Conservation (phyloP, 2,113 vertebrate genomes). For the Scalopus aquaticus region DNA sequence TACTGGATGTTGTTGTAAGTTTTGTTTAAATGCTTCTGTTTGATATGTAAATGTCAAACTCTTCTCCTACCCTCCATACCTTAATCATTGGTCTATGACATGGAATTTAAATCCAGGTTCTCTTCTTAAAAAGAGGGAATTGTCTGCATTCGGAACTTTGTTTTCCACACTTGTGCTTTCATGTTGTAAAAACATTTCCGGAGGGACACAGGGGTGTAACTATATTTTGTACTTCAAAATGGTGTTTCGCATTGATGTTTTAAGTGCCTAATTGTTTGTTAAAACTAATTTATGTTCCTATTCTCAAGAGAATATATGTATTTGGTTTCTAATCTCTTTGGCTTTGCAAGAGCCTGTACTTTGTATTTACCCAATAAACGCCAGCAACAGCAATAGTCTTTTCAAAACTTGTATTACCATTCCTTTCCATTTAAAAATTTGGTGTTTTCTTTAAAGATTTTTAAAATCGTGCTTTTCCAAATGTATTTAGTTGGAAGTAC, state of each 20-base stretch:
- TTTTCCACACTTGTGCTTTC: conserved; percentile 46
- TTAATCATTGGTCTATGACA: not conserved
- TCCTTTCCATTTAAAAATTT: conserved; percentile 30
- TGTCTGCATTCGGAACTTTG: conserved; percentile 40
- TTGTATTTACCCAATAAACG: conserved; percentile 76
- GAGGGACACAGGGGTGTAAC: conserved; percentile 33
- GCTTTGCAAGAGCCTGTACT: conserved; percentile 71
- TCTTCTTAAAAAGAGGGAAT: conserved; percentile 19
- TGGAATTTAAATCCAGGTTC: conserved; percentile 30
- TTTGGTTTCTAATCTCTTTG: conserved; percentile 68
- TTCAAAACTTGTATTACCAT: conserved; percentile 49
- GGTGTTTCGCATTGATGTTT: conserved; percentile 61
- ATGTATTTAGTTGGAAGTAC: conserved; percentile 1
- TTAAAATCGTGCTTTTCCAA: not conserved
- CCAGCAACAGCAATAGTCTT: conserved; percentile 30
- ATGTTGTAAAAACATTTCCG: conserved; percentile 63
- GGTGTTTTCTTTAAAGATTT: not conserved
- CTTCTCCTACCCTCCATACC: not conserved
- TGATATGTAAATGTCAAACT: conserved; percentile 33
- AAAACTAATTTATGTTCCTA: conserved; percentile 68
- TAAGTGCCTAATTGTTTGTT: conserved; percentile 71
- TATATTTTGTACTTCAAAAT: conserved; percentile 61
- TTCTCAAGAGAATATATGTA: conserved; percentile 42
- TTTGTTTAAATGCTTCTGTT: conserved; percentile 72
- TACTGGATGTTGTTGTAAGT: conserved; percentile 62